A percentile compares a stretch with the other conserved stretches of the same genome.
phyloP scores from a whole-genome alignment of 2,797 vertebrate species.

The Xiphophorus birchmanni region DNA sequence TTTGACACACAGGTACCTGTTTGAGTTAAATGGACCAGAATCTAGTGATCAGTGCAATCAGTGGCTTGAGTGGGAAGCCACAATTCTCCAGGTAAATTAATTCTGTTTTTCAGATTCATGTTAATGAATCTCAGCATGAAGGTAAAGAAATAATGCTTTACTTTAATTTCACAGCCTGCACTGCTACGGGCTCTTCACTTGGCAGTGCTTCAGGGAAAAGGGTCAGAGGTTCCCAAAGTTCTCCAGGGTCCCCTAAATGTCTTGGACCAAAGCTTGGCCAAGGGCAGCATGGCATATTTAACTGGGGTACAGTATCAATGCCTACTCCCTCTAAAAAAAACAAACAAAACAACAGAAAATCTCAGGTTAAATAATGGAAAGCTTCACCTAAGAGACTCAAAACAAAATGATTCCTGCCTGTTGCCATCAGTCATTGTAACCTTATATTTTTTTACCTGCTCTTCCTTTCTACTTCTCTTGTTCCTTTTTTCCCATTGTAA shows the following conservation, averaged over 20 bases:
- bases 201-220: constrained; percentile 85
- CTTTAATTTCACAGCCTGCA: constrained; percentile 77
- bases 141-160: constrained; percentile 20
- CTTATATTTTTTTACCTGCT: neutral
- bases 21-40: constrained; percentile 82
- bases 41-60: constrained; percentile 81
- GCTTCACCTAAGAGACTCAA: neutral
- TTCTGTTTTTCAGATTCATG: constrained; percentile 26
- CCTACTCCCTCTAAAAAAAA: neutral
- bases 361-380: neutral
- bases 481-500: neutral
- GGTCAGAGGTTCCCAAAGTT: constrained; percentile 71
- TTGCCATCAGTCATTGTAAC: neutral
- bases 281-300: constrained; percentile 76
- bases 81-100: constrained; percentile 85
- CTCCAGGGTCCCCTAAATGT: constrained; percentile 77
- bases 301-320: constrained; percentile 78
- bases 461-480: neutral
- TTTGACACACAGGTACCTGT: constrained; percentile 82
- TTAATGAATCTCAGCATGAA: constrained; percentile 5
- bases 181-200: constrained; percentile 81
- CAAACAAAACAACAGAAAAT: too few species aligned
- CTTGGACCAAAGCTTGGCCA: constrained; percentile 84
- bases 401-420: neutral
- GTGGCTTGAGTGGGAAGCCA: constrained; percentile 94